Evolutionary conservation across 2,797 vertebrate genomes (phyloP), one percentile per base, ranked within the genome.

Genomic region (Melanotaenia trifasciata): DNA sequence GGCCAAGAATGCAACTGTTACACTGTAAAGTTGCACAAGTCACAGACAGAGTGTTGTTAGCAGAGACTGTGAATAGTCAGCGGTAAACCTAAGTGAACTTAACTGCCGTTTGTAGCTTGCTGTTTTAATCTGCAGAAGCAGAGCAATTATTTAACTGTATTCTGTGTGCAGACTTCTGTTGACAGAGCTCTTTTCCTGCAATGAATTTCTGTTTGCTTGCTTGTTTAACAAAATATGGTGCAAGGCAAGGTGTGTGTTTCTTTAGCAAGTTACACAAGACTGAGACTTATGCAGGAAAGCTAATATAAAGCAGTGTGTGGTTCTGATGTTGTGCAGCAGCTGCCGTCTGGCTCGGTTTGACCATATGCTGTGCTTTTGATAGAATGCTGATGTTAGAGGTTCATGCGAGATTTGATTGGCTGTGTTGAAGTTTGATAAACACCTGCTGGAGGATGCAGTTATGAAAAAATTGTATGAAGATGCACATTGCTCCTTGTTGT

Each of bases 71-170:
- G 22, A 54, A 30, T 14, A 18, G 38, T 5, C 24, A 40, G 26
- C 6, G 6, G 9, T 4, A 38, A n/a, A 56, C 4, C 43, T 40
- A 28, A 47, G 53, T 24, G 26, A 14, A 33, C 24, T 12, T 1
- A 7, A 50, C 11, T 61, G 70, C 47, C 62, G 56, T 60, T 79
- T 76, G n/a, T 33, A 66, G 65, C 36, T 36, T 43, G 58, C 8
- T 53, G 33, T 57, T 82, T 28, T 63, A 56, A 64, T 74, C 59
- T 50, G 30, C 26, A 61, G 65, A 65, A 73, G 28, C 14, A 67
- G 13, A 64, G 53, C 16, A 56, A 60, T 47, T 60, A 51, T 76
- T 76, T 61, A n/a, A 6, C 12, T 24, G 26, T 14, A 22, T 18
- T 16, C 30, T 35, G 35, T 69, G 32, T 69, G 32, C 24, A 60